These are phyloP conservation scores for Platypus cylindrus DNA, from an alignment of 2,888 invertebrate genomes.

Conservation along the genomic window DNA sequence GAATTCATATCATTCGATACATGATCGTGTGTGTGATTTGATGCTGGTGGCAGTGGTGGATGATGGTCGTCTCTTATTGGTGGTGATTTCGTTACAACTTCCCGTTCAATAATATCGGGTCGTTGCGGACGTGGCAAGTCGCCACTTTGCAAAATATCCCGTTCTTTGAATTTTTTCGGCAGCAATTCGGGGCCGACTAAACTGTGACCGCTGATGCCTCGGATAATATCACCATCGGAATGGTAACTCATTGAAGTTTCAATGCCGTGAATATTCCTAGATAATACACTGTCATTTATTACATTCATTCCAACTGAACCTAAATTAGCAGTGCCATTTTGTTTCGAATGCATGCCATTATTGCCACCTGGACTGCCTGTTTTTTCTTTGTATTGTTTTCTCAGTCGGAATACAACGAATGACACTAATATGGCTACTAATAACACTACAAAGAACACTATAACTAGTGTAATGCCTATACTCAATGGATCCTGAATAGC, in stretches of 20 bases:
- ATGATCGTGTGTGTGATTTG: conserved; percentile 61
- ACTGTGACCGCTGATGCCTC: conserved; percentile 64
- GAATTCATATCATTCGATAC: conserved; percentile 62
- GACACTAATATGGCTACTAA: conserved; percentile 81
- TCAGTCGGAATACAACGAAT: conserved; percentile 81
- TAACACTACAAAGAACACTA: conserved; percentile 84
- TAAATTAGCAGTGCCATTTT: conserved; percentile 59
- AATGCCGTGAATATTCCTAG: conserved; percentile 53
- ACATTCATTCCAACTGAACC: conserved; percentile 52
- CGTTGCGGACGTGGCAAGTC: conserved; percentile 70
- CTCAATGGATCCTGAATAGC: conserved; percentile 77
- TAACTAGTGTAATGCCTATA: conserved; percentile 85
- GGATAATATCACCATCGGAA: conserved; percentile 59
- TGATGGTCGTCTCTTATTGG: conserved; percentile 67
- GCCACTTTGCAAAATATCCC: conserved; percentile 55
- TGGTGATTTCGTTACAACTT: conserved; percentile 74
- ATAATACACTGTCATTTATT: conserved; percentile 56
- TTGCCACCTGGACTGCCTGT: conserved; percentile 52
- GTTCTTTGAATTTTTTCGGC: conserved; percentile 79
- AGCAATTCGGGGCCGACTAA: conserved; percentile 75
- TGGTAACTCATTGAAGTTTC: conserved; percentile 58
- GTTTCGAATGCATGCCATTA: conserved; percentile 64
- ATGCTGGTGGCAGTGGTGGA: conserved; percentile 64
- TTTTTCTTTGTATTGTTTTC: conserved; percentile 80
- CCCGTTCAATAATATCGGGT: conserved; percentile 88